phyloP scores from a whole-genome alignment of 2,113 vertebrate species.

The Cyanistes caeruleus region DNA sequence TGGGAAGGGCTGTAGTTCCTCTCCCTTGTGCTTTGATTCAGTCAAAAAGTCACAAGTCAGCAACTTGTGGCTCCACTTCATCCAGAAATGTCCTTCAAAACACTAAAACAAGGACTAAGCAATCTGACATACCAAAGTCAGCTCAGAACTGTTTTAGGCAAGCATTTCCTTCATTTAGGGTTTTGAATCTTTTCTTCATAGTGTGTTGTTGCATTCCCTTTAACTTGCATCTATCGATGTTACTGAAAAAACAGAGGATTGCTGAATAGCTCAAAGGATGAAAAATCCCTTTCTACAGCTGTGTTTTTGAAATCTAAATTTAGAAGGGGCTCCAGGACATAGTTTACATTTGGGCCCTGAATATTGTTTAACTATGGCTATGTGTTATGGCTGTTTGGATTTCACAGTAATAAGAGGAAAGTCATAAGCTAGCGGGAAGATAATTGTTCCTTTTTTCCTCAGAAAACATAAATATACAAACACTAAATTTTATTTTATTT shows the following conservation, averaged over 20 bases:
- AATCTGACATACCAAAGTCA: background rate
- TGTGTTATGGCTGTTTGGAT: background rate
- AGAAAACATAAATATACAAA: background rate
- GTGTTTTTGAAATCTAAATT: background rate
- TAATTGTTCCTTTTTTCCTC: background rate
- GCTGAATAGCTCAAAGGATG: background rate
- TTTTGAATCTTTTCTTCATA: background rate
- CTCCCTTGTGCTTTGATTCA: background rate
- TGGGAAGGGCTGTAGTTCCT: background rate
- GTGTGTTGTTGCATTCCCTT: background rate
- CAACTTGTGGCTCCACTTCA: background rate
- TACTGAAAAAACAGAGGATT: background rate
- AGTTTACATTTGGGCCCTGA: background rate
- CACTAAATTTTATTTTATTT: background rate
- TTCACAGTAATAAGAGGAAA: background rate
- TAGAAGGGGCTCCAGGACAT: background rate
- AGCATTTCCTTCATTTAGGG: background rate
- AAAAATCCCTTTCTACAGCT: background rate
- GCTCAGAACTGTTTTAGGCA: background rate
- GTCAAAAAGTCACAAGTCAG: too few relatives aligned
- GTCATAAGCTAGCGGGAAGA: background rate
- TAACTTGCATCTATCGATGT: background rate
- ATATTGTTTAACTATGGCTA: background rate
- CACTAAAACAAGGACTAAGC: background rate
- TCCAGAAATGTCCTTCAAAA: background rate